phyloP scores from a whole-genome alignment of 2,888 invertebrate genomes.

The Eupithecia tripunctaria region DNA sequence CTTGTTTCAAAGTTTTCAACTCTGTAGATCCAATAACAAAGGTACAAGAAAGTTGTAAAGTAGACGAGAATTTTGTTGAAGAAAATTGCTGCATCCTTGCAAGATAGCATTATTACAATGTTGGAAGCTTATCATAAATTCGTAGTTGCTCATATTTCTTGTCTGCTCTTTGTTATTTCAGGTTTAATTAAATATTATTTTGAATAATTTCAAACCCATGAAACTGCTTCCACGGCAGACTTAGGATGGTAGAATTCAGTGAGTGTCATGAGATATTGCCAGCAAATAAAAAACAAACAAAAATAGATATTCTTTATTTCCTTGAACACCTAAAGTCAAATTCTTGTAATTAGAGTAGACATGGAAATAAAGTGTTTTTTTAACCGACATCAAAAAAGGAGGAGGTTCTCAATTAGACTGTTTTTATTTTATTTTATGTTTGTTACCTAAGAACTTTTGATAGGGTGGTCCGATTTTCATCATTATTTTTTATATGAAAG shows the following conservation, averaged over 20 bases:
- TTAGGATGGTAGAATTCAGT: background rate
- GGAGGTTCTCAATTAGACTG: too few species aligned
- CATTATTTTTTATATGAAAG: too few species aligned
- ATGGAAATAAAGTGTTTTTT: too few species aligned
- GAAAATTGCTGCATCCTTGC: background rate
- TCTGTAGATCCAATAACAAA: constrained; percentile 18
- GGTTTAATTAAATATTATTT: background rate
- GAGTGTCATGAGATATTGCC: background rate
- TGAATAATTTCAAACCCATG: background rate
- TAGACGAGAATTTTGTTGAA: background rate
- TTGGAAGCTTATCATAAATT: background rate
- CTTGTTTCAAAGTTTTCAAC: constrained; percentile 14
- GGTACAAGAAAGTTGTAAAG: background rate
- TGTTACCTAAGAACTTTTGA: too few species aligned
- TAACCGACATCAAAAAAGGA: too few species aligned
- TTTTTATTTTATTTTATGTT: too few species aligned
- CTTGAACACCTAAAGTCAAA: too few species aligned
- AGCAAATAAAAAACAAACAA: too few species aligned
- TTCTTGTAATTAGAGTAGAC: too few species aligned
- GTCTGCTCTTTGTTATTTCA: background rate
- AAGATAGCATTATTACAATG: background rate
- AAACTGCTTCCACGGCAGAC: too few species aligned
- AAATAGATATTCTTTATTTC: too few species aligned
- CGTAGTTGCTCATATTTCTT: background rate
- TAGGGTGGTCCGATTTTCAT: too few species aligned